phyloP scores from a whole-genome alignment of 2,797 vertebrate genomes.

The Sebastes kiyomatsui region DNA sequence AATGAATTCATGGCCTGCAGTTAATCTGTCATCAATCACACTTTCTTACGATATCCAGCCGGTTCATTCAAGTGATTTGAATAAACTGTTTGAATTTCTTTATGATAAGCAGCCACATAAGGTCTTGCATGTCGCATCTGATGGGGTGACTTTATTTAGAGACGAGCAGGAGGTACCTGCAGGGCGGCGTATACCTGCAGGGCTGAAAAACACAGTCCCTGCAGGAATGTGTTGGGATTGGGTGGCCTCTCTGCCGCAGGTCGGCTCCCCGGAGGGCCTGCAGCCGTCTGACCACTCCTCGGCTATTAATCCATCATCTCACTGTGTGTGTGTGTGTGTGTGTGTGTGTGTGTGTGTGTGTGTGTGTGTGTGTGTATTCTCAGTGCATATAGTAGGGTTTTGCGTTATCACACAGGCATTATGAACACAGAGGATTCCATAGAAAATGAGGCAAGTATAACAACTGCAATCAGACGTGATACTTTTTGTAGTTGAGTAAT shows the following conservation, averaged over 20 bases:
- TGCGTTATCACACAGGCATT: background rate
- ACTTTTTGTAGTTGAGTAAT: background rate
- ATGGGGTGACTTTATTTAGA: constrained; percentile 4
- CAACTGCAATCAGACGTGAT: background rate
- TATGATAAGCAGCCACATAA: constrained; percentile 18
- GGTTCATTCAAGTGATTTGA: constrained; percentile 21
- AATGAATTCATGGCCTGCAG: constrained; percentile 46
- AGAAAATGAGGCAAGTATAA: background rate
- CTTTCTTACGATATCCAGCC: constrained; percentile 19
- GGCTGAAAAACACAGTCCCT: constrained; percentile 3
- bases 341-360: background rate
- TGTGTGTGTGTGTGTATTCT: background rate
- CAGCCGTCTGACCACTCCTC: constrained; percentile 40
- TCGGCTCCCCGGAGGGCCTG: constrained; percentile 51
- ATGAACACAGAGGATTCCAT: background rate
- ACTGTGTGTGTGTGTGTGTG: background rate
- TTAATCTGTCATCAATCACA: constrained; percentile 58
- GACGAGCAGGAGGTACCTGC: constrained; percentile 7
- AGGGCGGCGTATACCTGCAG: background rate
- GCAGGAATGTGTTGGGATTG: constrained; percentile 50
- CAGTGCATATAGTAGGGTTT: background rate
- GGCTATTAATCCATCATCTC: constrained; percentile 57
- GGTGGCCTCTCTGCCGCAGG: constrained; percentile 36
- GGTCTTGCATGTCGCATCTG: background rate
- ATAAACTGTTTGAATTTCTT: constrained; percentile 24